Base-by-base conservation (phyloP, 2,797 vertebrate genomes). In the Crypturellus tataupa region DNA sequence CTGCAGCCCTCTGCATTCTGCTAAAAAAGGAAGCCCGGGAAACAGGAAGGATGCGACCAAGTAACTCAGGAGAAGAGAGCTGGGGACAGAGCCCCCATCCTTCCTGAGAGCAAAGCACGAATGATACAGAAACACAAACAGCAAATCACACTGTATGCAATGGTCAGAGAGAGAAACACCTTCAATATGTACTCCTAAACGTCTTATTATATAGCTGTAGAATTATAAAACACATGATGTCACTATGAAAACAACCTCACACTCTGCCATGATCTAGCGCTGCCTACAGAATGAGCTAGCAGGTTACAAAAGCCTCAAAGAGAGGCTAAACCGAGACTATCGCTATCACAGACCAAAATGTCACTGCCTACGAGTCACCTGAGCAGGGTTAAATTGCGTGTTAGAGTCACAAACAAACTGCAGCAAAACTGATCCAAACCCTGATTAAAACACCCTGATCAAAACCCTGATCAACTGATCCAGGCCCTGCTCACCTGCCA, bases 21-120 rank as follows among this genome's bases (percentile, higher is more conserved):
- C 80, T 87, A 7, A 65, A 55, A 77, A 58, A 49, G 94, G 85
- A 89, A 94, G 85, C 91, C 91, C 85, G 91, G 94, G 91, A 94
- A 94, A 91, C 3, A 3, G 0, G 20, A 73, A 85, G 89, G 89
- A 85, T 91, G 85, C 77, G 78, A 85, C 58, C 27, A 60, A 60
- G 94, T 91, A 89, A 56, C 76, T 85, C 68, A 8, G 44, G 85
- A 82, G 91, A 17, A 87, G 87, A 91, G 19, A 71, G 94, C 85
- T 37, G 33, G 91, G 76, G 79, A 93, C 71, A 11, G 2, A 25
- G 40, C 23, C 83, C 59, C 89, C 94, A 65, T 83, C 87, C 87
- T 89, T 83, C 87, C 94, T 51, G 82, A 29, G 68, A 78, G 91
- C 59, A 80, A 89, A 87, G 65, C 93, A 42, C 20, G 8, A 64